Evolutionary conservation across 2,113 vertebrate genomes (phyloP), one percentile per base, ranked within the genome.

Genomic region (Aegithalos caudatus): DNA sequence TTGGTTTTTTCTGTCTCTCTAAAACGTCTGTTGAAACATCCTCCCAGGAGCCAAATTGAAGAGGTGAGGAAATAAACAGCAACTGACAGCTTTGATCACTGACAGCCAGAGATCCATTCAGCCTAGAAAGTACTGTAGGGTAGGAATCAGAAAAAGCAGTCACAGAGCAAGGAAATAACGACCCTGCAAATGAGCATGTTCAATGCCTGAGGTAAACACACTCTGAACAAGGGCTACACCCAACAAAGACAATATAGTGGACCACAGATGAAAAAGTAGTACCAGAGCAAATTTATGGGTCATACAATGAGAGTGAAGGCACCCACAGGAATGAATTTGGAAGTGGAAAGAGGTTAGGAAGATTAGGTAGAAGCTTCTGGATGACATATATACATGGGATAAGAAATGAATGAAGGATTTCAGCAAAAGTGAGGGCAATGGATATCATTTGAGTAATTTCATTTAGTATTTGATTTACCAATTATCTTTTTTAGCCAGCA

Each of bases 31-130:
- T 97, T 97, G 96, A 97, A 98, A 97, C 96, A 97, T 97, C 96
- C 92, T 97, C 95, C 94, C 96, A 97, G 92, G 91, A 98, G 97
- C 96, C 97, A 98, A 98, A 97, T 73, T 94, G 96, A 98, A 96
- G 96, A 98, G 97, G 97, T 96, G 64, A 97, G 96, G 97, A 97
- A 95, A 97, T 96, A 98, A 98, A 97, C 97, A 98, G 90, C 97
- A 97, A 97, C 97, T 97, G 97, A 97, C 87, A 95, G 95, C 90
- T 95, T 94, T 97, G 97, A 96, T 97, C 97, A 92, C 77, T 93
- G 90, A 74, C 79, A 93, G 96, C 93, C 96, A 97, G 96, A 94
- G 95, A 90, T 91, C 84, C 84, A 73, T 92, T 74, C 74, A 85
- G 80, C 81, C 90, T 86, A 85, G 91, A 95, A 95, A 35, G 70